phyloP scores from a whole-genome alignment of 2,113 vertebrate species.

The Solea solea region DNA sequence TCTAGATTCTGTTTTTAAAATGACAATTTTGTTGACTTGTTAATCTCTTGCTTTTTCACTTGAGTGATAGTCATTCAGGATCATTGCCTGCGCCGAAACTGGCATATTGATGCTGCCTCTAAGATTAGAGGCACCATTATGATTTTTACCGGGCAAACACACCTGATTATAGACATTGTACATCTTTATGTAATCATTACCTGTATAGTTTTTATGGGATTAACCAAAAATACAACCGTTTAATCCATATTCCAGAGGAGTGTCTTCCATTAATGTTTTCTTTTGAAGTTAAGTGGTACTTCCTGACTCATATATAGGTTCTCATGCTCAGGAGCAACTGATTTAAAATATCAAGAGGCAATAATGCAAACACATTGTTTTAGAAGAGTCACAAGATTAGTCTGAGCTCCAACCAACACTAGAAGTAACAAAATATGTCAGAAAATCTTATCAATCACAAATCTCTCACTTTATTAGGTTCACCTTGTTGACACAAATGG shows the following conservation, averaged over 20 bases:
- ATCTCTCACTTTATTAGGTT: too few relatives aligned
- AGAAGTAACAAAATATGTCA: not conserved
- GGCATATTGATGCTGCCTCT: too few relatives aligned
- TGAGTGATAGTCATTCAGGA: too few relatives aligned
- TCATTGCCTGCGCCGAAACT: too few relatives aligned
- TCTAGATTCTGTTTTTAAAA: too few relatives aligned
- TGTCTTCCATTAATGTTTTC: not conserved
- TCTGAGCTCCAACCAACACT: not conserved
- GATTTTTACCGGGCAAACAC: not conserved
- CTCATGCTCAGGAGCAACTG: not conserved
- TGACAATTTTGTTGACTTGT: too few relatives aligned
- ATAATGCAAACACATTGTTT: not conserved
- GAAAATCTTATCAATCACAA: too few relatives aligned
- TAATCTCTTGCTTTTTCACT: too few relatives aligned
- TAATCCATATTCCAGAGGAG: too few relatives aligned
- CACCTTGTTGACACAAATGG: too few relatives aligned
- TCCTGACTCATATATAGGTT: not conserved
- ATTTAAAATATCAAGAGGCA: not conserved
- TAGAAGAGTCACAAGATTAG: too few relatives aligned
- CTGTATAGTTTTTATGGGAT: not conserved
- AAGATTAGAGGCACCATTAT: not conserved
- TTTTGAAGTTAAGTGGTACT: not conserved
- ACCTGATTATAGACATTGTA: not conserved
- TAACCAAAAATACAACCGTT: too few relatives aligned
- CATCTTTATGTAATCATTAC: not conserved